A percentile compares a stretch with the other conserved stretches of the same genome.
These are phyloP conservation scores for Neotoma lepida DNA, from an alignment of 2,113 vertebrate species.

Conservation along the genomic window DNA sequence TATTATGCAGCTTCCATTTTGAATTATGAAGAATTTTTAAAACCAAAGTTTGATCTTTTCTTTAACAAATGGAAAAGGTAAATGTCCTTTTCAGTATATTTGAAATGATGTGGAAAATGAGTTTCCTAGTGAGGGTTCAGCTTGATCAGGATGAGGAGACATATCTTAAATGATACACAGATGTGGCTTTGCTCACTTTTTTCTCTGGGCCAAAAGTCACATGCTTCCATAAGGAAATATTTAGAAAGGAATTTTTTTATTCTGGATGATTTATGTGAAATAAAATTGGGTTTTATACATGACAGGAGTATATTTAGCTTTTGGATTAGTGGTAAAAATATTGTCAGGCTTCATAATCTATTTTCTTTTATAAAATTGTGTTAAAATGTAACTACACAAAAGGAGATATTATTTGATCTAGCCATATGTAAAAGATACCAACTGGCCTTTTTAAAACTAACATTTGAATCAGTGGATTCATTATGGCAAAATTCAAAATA, in stretches of 20 bases:
- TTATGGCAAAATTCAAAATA: conserved; percentile 7
- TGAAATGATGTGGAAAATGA: not conserved
- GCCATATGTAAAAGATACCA: conserved; percentile 49
- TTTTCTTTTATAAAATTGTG: conserved; percentile 29
- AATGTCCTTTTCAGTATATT: not conserved
- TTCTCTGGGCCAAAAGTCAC: conserved; percentile 69
- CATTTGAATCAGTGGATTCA: conserved; percentile 35
- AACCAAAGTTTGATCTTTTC: conserved; percentile 10
- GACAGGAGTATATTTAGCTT: conserved; percentile 24
- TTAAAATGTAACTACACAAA: conserved; percentile 25
- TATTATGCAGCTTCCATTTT: not conserved
- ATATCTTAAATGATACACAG: conserved; percentile 59
- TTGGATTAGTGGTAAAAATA: not conserved
- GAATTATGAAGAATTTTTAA: not conserved
- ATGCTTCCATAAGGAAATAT: conserved; percentile 52
- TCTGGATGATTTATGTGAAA: conserved; percentile 53
- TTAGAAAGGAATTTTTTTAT: conserved; percentile 64
- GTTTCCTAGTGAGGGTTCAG: conserved; percentile 40
- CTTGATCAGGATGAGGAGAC: conserved; percentile 43
- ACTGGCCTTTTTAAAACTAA: not conserved
- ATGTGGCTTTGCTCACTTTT: conserved; percentile 67
- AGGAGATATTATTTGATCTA: conserved; percentile 1
- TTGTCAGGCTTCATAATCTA: not conserved
- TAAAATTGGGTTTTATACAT: conserved; percentile 48
- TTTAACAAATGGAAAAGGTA: conserved; percentile 1